Evolutionary conservation across 2,797 vertebrate genomes (phyloP).

Genomic region (Paguma larvata): DNA sequence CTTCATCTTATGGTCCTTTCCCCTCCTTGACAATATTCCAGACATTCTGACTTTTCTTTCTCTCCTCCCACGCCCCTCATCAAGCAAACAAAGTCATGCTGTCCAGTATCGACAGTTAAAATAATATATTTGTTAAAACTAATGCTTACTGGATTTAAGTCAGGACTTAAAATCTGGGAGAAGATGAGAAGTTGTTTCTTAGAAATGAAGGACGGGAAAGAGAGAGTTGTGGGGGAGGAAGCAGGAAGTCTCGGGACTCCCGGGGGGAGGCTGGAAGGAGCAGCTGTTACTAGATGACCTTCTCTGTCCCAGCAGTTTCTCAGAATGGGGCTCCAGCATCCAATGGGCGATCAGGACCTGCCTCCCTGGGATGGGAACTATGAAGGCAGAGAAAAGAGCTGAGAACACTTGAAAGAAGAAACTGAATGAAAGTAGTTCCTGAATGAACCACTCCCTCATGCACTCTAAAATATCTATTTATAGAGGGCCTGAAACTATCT

Average conservation of each 20-base stretch:
- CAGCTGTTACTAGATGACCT: neutral
- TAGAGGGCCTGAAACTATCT: neutral
- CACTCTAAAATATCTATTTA: constrained; percentile 4
- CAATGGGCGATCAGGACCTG: neutral
- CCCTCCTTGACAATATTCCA: neutral
- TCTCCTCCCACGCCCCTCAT: neutral
- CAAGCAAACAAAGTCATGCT: neutral
- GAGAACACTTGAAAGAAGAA: neutral
- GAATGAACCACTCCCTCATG: neutral
- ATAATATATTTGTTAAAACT: neutral
- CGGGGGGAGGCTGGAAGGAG: neutral
- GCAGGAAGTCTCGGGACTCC: neutral
- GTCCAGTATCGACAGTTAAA: neutral
- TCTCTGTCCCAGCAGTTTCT: neutral
- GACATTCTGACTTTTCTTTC: neutral
- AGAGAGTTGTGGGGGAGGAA: neutral
- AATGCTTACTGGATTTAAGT: neutral
- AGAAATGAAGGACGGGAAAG: neutral
- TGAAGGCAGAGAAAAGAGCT: neutral
- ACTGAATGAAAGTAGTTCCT: neutral
- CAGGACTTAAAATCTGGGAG: constrained; percentile 9
- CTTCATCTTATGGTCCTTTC: neutral
- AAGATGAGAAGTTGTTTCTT: constrained; percentile 12
- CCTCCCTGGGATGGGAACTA: neutral
- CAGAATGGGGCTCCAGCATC: neutral